These are phyloP conservation scores for Leistus spinibarbis DNA, from an alignment of 2,888 invertebrate species.

Conservation along the genomic window DNA sequence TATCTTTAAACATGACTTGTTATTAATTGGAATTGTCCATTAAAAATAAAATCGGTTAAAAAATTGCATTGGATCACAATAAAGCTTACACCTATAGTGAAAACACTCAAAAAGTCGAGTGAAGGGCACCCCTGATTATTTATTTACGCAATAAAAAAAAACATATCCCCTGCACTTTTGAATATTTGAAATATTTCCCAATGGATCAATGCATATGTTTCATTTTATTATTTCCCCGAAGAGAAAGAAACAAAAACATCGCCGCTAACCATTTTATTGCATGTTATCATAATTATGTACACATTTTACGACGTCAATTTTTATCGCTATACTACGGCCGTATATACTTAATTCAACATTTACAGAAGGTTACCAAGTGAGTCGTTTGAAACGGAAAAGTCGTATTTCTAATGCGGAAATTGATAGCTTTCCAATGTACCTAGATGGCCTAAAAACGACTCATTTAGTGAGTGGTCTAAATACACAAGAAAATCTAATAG, in stretches of 20 bases:
- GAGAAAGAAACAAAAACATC: constrained; percentile 13
- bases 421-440: constrained; percentile 47
- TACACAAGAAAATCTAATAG: constrained; percentile 34
- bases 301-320: constrained; percentile 15
- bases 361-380: constrained; percentile 51
- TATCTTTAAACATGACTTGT: too few species aligned
- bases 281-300: constrained; percentile 16
- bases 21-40: too few species aligned
- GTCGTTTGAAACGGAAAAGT: constrained; percentile 52
- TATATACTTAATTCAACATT: constrained; percentile 39
- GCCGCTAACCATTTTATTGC: background rate
- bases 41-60: too few species aligned
- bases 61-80: too few species aligned
- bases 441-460: constrained; percentile 48
- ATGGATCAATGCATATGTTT: constrained; percentile 3
- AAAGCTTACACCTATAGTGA: too few species aligned
- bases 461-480: constrained; percentile 44
- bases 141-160: too few species aligned
- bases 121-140: too few species aligned
- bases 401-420: constrained; percentile 45
- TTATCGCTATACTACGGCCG: background rate
- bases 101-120: too few species aligned
- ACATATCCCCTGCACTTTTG: too few species aligned
- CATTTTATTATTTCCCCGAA: background rate
- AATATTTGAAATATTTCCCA: too few species aligned